phyloP scores from a whole-genome alignment of 2,888 invertebrate genomes.

The Nasonia oneida region DNA sequence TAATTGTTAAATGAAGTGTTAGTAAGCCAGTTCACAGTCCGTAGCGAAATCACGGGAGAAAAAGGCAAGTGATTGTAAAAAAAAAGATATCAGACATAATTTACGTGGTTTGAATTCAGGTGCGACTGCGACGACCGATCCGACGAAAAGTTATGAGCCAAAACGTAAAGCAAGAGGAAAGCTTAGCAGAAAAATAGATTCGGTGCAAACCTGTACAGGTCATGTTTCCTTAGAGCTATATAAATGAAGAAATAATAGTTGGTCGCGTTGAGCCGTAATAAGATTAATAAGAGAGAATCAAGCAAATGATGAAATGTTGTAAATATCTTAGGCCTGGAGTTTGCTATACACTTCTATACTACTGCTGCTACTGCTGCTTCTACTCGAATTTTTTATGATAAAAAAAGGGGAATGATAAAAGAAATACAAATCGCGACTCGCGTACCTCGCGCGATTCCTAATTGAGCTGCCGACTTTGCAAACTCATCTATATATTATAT shows the following conservation, averaged over 20 bases:
- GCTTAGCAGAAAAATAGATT: slow-evolving; percentile 37
- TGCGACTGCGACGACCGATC: slow-evolving; percentile 18
- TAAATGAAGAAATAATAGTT: slow-evolving; percentile 25
- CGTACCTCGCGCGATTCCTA: slow-evolving; percentile 62
- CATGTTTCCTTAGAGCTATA: slow-evolving; percentile 45
- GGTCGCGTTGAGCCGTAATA: slow-evolving; percentile 12
- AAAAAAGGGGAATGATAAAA: background rate
- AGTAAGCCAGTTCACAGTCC: slow-evolving; percentile 49
- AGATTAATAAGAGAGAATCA: slow-evolving; percentile 35
- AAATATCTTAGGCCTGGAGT: slow-evolving; percentile 65
- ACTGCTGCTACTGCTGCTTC: slow-evolving; percentile 48
- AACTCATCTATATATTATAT: slow-evolving; percentile 31
- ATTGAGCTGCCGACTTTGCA: slow-evolving; percentile 56
- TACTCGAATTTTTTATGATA: slow-evolving; percentile 46
- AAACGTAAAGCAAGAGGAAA: slow-evolving; percentile 15
- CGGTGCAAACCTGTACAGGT: slow-evolving; percentile 54
- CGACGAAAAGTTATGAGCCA: slow-evolving; percentile 13
- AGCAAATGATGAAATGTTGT: slow-evolving; percentile 58
- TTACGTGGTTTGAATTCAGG: slow-evolving; percentile 37
- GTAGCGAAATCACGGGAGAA: slow-evolving; percentile 39
- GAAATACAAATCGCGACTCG: slow-evolving; percentile 53
- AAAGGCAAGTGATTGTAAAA: slow-evolving; percentile 42
- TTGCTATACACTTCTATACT: slow-evolving; percentile 54
- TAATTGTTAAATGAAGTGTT: slow-evolving; percentile 57
- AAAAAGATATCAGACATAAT: background rate